Conservation (phyloP, 30 jellyfish, hydroid and myxozoan species). For the Haliclystus octoradiatus region DNA sequence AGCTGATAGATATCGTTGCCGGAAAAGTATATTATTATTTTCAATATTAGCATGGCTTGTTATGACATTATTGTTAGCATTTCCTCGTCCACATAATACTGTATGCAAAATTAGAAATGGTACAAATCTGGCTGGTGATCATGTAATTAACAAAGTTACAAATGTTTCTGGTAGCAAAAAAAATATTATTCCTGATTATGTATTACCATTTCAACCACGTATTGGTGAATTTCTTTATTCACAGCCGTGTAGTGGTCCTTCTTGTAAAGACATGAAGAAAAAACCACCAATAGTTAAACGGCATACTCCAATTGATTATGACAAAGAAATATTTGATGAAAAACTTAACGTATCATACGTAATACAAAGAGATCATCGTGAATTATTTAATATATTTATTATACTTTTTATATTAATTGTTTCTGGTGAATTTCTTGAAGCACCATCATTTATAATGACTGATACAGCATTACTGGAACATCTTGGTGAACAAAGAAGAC, state of each 20-base stretch:
- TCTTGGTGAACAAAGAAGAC: conserved; percentile 69
- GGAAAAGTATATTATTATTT: conserved; percentile 66
- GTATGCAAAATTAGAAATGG: conserved; percentile 54
- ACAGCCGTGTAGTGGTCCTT: neutral
- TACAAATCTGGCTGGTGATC: conserved; percentile 5
- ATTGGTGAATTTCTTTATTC: conserved; percentile 22
- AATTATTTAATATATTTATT: conserved; percentile 53
- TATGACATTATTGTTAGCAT: conserved; percentile 82
- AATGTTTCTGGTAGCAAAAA: neutral
- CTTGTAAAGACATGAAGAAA: neutral
- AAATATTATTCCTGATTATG: neutral
- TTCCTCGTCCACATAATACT: conserved; percentile 88
- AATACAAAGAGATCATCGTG: conserved; percentile 66
- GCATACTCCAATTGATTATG: neutral
- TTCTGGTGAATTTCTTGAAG: conserved; percentile 96
- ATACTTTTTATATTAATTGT: conserved; percentile 61
- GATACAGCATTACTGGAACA: conserved; percentile 93
- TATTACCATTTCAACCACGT: conserved; percentile 11
- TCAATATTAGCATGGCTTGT: conserved; percentile 96
- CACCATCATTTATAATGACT: conserved; percentile 94
- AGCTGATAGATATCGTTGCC: conserved; percentile 77
- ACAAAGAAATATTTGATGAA: neutral
- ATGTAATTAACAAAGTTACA: no score
- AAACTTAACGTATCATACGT: conserved; percentile 5
- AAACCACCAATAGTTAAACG: neutral